Base-by-base conservation (phyloP, 2,888 invertebrate species). In the Drosophila setosimentum region DNA sequence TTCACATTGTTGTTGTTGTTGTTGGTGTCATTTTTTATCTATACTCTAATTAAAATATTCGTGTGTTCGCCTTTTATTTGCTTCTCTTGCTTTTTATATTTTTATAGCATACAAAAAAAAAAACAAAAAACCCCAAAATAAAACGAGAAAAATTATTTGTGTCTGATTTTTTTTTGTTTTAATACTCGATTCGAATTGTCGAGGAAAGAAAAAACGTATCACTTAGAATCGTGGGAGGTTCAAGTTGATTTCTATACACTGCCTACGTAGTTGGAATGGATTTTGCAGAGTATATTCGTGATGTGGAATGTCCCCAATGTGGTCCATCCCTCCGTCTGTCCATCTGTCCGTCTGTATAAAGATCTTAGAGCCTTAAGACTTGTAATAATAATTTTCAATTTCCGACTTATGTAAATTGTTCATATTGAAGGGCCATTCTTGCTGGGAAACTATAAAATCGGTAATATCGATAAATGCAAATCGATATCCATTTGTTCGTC, bases 1-100 rank as follows among this genome's bases (percentile, higher is more conserved):
- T 40, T 37, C 57, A 32, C 55, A 45, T 53, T 18, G 58, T 59
- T 71, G 59, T 16, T 32, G 10, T 1, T 16, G 29, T 75, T 89
- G 60, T 69, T 84, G 60, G 71, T 83, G 76, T 75, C 70, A 64
- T 85, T 75, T 90, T 89, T 87, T 89, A 89, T 82, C 81, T 90
- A 85, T 86, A 91, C 90, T 89, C 90, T 89, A 89, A 89, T 89
- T 89, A 89, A 89, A 89, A 89, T 89, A 89, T 85, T 86, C 88
- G 78, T 83, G 73, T 78, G 73, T 81, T 86, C 67, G 72, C 58
- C 53, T 71, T 68, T 68, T 40, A 61, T 67, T 69, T 76, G 62
- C 45, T 60, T 50, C 40, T 59, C 59, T 71, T 61, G 21, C 1
- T 60, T 71, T 80, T 69, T 73, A 55, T 68, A 64, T 76, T 71